Conservation (phyloP, 2,888 invertebrate species). For the Volucella inflata region DNA sequence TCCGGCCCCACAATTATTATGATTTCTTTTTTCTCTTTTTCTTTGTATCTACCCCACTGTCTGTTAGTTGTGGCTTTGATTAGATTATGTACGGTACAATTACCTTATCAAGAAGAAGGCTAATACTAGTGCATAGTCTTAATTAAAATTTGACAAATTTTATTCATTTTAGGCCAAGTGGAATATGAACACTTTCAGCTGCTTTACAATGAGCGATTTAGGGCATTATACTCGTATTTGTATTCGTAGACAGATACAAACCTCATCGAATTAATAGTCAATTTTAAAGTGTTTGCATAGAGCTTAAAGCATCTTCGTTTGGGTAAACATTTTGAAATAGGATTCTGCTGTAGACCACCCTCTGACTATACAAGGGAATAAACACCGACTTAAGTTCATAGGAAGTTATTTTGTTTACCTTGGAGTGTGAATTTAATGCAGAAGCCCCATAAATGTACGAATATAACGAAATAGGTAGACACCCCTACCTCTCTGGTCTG, state of each 20-base stretch:
- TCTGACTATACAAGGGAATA: not conserved
- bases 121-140: not conserved
- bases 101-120: not conserved
- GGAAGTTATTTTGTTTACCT: slow-evolving; percentile 2
- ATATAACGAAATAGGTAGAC: not conserved
- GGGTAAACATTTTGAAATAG: slow-evolving; percentile 25
- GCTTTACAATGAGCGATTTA: no score
- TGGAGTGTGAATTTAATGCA: slow-evolving; percentile 25
- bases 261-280: slow-evolving; percentile 35
- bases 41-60: slow-evolving; percentile 1
- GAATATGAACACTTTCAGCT: not conserved
- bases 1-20: slow-evolving; percentile 42
- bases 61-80: not conserved
- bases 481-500: not conserved
- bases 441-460: not conserved
- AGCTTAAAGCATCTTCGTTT: slow-evolving; percentile 29
- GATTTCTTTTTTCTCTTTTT: slow-evolving; percentile 10
- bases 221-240: no score
- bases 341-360: not conserved
- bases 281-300: slow-evolving; percentile 20
- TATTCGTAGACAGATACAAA: not conserved
- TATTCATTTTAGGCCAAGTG: not conserved
- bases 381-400: not conserved
- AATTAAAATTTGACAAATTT: slow-evolving; percentile 32
- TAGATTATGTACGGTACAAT: slow-evolving; percentile 10